These are phyloP conservation scores for Drosophila affinis DNA, from an alignment of 2,888 invertebrate genomes.

Conservation along the genomic window DNA sequence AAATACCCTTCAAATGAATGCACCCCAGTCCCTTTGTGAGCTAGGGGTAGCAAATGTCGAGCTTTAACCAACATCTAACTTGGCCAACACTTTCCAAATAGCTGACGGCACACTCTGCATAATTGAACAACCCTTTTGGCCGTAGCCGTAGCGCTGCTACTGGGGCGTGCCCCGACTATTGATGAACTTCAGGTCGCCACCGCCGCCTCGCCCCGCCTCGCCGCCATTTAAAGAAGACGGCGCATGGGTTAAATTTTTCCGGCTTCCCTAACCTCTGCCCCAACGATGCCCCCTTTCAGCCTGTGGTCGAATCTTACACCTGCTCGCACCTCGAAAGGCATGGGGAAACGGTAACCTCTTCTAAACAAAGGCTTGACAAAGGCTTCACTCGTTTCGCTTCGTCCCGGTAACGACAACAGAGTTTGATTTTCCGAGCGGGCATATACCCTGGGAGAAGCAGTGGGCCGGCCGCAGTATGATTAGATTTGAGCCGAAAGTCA, in stretches of 20 bases:
- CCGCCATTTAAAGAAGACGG: slow-evolving; percentile 58
- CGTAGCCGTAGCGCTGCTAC: slow-evolving; percentile 1
- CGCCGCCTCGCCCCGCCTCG: neutral
- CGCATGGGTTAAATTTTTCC: slow-evolving; percentile 57
- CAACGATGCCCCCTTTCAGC: neutral
- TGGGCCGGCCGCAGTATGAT: slow-evolving; percentile 15
- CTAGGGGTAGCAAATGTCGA: slow-evolving; percentile 9
- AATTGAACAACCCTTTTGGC: slow-evolving; percentile 32
- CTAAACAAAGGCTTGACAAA: slow-evolving; percentile 37
- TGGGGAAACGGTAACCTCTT: neutral
- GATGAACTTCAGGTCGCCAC: slow-evolving; percentile 51
- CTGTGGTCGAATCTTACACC: slow-evolving; percentile 62
- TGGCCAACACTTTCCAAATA: slow-evolving; percentile 21
- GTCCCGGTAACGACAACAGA: slow-evolving; percentile 12
- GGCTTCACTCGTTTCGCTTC: slow-evolving; percentile 11
- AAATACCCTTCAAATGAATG: slow-evolving; percentile 43
- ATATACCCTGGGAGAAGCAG: neutral
- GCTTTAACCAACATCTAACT: slow-evolving; percentile 16
- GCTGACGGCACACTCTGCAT: slow-evolving; percentile 39
- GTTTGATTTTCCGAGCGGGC: slow-evolving; percentile 2
- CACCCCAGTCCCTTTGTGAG: neutral
- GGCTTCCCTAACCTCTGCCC: slow-evolving; percentile 41
- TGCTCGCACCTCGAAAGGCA: slow-evolving; percentile 25
- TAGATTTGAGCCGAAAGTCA: slow-evolving; percentile 28
- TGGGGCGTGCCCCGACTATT: slow-evolving; percentile 59